A percentile compares a stretch with the other conserved stretches of the same genome.
Conservation (phyloP, 2,888 invertebrate species). For the Pristionchus entomophagus region DNA sequence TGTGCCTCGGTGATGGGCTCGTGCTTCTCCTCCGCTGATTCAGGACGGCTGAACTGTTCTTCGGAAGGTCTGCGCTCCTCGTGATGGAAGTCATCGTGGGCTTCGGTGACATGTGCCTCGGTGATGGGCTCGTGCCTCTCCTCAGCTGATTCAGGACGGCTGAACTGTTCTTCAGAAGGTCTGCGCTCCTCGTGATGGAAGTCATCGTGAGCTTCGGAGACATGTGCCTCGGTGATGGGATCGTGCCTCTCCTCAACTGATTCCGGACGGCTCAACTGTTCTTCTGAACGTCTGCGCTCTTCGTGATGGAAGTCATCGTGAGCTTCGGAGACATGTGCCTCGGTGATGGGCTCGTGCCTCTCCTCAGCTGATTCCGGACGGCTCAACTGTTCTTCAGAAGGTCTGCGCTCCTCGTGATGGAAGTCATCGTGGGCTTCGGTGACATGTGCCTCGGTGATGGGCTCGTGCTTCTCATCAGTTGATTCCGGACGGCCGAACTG, state of each 20-base stretch:
- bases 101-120: background rate
- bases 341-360: background rate
- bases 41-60: background rate
- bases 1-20: constrained; percentile 4
- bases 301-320: background rate
- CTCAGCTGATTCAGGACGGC: constrained; percentile 39
- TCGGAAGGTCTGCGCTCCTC: constrained; percentile 29
- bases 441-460: background rate
- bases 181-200: constrained; percentile 31
- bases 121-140: background rate
- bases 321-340: background rate
- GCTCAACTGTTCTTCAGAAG: background rate
- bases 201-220: background rate
- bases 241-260: background rate
- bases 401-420: background rate
- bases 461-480: background rate
- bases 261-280: background rate
- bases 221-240: background rate
- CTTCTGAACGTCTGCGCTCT: background rate
- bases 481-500: background rate
- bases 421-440: background rate
- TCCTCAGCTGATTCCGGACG: background rate
- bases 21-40: constrained; percentile 43
- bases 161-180: background rate
- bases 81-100: constrained; percentile 2